Percentiles rank a stretch among this genome's conserved stretches.
Conservation (phyloP, 2,888 invertebrate genomes). For the Brachylomia viminalis region DNA sequence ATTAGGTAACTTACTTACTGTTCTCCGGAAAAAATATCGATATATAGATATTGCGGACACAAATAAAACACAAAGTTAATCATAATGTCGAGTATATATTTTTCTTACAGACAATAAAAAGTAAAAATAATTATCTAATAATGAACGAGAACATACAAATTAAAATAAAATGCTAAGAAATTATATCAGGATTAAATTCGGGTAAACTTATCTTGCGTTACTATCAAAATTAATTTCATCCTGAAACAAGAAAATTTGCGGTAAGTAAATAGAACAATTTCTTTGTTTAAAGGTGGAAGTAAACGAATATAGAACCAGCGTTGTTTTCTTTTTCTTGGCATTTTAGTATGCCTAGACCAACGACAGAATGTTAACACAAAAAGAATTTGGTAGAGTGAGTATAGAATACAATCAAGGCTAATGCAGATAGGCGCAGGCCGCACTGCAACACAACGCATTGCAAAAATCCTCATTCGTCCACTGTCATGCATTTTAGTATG, state of each 20-base stretch:
- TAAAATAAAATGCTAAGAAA: slow-evolving; percentile 8
- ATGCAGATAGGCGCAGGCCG: background rate
- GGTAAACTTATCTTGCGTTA: background rate
- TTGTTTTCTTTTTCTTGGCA: background rate
- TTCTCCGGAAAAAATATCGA: background rate
- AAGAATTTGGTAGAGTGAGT: background rate
- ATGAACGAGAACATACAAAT: slow-evolving; percentile 23
- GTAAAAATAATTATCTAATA: slow-evolving; percentile 19
- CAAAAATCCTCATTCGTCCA: too few relatives aligned
- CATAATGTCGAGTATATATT: slow-evolving; percentile 81
- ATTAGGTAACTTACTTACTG: background rate
- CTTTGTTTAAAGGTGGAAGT: background rate
- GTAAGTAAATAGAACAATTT: background rate
- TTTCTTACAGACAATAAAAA: slow-evolving; percentile 57
- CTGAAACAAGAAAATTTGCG: slow-evolving; percentile 49
- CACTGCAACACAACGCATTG: too few relatives aligned
- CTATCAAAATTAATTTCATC: slow-evolving; percentile 33
- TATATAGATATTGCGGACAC: background rate
- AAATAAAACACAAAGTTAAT: slow-evolving; percentile 52
- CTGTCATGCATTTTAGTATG: background rate
- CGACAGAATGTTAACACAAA: background rate
- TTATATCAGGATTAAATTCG: background rate
- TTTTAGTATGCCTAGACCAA: background rate
- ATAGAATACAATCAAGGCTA: background rate
- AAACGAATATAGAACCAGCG: background rate